Evolutionary conservation across 2,888 invertebrate genomes (phyloP).

Genomic region (Diarsia rubi): DNA sequence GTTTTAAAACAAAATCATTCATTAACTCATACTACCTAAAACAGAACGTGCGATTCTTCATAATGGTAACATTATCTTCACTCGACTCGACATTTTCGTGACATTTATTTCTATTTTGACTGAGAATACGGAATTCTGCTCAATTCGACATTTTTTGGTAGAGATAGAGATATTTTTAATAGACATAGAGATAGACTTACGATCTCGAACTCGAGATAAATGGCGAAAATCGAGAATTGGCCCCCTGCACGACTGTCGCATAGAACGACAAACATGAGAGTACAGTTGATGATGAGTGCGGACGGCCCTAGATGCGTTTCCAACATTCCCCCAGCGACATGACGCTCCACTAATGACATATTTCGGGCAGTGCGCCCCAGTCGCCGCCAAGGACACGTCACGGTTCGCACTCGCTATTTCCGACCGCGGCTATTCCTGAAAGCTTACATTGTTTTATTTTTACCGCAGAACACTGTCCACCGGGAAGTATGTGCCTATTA

Average conservation of each 20-base stretch:
- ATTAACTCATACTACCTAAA: too few relatives aligned
- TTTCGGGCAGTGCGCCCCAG: conserved; percentile 78
- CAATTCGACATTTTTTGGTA: too few relatives aligned
- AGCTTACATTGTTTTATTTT: conserved; percentile 90
- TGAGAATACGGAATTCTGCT: too few relatives aligned
- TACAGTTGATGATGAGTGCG: neutral
- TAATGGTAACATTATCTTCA: too few relatives aligned
- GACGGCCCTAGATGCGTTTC: conserved; percentile 54
- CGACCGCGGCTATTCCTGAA: conserved; percentile 86
- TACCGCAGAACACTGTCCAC: conserved; percentile 82
- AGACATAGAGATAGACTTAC: too few relatives aligned
- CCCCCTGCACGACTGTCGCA: neutral
- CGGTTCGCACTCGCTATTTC: conserved; percentile 85
- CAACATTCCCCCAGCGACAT: conserved; percentile 70
- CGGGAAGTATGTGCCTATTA: conserved; percentile 81
- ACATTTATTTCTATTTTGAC: too few relatives aligned
- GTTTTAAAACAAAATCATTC: too few relatives aligned
- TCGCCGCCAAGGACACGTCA: conserved; percentile 86
- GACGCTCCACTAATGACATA: conserved; percentile 83
- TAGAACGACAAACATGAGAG: neutral
- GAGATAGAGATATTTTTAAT: too few relatives aligned
- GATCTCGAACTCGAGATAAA: too few relatives aligned
- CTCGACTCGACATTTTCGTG: too few relatives aligned
- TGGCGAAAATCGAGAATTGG: too few relatives aligned
- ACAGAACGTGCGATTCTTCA: too few relatives aligned